phyloP scores from a whole-genome alignment of 2,797 vertebrate genomes.

The Neostethus bicornis region DNA sequence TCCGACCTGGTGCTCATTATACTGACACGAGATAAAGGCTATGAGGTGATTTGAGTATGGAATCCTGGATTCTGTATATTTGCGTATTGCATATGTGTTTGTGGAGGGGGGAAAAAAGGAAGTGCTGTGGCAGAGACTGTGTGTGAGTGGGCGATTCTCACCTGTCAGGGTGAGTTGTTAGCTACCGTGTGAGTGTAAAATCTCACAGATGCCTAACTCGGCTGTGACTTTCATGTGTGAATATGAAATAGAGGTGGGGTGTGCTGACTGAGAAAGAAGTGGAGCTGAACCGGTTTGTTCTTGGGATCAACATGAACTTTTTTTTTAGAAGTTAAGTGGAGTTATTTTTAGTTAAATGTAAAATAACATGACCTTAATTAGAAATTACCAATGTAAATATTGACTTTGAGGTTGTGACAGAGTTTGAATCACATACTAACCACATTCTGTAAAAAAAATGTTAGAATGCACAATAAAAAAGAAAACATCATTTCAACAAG shows the following conservation, averaged over 20 bases:
- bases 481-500: neutral
- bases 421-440: slow-evolving; percentile 38
- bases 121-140: slow-evolving; percentile 34
- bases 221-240: slow-evolving; percentile 77
- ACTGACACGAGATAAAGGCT: slow-evolving; percentile 49
- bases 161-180: slow-evolving; percentile 74
- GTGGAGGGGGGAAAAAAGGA: slow-evolving; percentile 20
- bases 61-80: slow-evolving; percentile 26
- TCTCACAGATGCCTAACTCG: slow-evolving; percentile 73
- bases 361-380: slow-evolving; percentile 17
- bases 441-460: slow-evolving; percentile 37
- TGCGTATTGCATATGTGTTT: slow-evolving; percentile 26
- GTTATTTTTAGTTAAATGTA: slow-evolving; percentile 38
- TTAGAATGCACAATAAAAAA: slow-evolving; percentile 44
- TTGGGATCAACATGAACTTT: slow-evolving; percentile 44
- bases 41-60: slow-evolving; percentile 29
- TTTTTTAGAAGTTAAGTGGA: slow-evolving; percentile 37
- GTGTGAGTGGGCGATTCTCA: slow-evolving; percentile 72
- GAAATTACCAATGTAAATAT: slow-evolving; percentile 29
- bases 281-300: slow-evolving; percentile 26
- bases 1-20: slow-evolving; percentile 62
- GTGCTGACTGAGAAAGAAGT: slow-evolving; percentile 27
- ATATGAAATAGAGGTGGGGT: slow-evolving; percentile 54
- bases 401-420: slow-evolving; percentile 29
- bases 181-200: slow-evolving; percentile 73